These are phyloP conservation scores for Phyllopteryx taeniolatus DNA, from an alignment of 2,113 vertebrate species.

Conservation along the genomic window DNA sequence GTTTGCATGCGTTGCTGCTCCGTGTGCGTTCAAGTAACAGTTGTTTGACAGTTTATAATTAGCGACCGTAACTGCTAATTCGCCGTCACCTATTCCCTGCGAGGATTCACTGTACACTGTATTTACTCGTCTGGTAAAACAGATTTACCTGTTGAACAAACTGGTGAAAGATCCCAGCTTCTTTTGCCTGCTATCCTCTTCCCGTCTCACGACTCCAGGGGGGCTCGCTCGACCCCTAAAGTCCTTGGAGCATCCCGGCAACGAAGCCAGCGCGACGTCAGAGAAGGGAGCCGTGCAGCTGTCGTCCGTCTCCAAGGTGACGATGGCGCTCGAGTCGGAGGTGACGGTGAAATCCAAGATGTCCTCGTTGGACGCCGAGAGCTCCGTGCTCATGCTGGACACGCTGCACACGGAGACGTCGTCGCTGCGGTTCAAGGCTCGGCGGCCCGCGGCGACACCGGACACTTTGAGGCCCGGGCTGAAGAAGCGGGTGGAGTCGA, in stretches of 20 bases:
- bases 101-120: not conserved
- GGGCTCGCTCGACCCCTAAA: slow-evolving; percentile 19
- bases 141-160: slow-evolving; percentile 82
- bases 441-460: not conserved
- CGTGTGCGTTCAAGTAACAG: not conserved
- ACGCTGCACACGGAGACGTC: slow-evolving; percentile 84
- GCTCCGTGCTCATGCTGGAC: slow-evolving; percentile 90
- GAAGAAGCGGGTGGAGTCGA: slow-evolving; percentile 76
- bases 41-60: no score
- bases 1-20: not conserved
- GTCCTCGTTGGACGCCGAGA: slow-evolving; percentile 90
- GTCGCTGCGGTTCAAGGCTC: slow-evolving; percentile 78
- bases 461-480: slow-evolving; percentile 65
- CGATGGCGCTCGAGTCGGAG: slow-evolving; percentile 89
- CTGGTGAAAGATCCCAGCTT: slow-evolving; percentile 77
- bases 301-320: slow-evolving; percentile 82
- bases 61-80: no score
- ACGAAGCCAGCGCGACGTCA: slow-evolving; percentile 75
- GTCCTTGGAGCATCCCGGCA: slow-evolving; percentile 49
- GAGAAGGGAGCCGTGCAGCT: slow-evolving; percentile 66
- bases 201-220: slow-evolving; percentile 15
- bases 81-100: no score
- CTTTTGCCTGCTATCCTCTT: slow-evolving; percentile 70
- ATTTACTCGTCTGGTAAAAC: not conserved
- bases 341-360: slow-evolving; percentile 85